These are phyloP conservation scores for Zonotrichia albicollis DNA, from an alignment of 2,797 vertebrate genomes.

Conservation along the genomic window DNA sequence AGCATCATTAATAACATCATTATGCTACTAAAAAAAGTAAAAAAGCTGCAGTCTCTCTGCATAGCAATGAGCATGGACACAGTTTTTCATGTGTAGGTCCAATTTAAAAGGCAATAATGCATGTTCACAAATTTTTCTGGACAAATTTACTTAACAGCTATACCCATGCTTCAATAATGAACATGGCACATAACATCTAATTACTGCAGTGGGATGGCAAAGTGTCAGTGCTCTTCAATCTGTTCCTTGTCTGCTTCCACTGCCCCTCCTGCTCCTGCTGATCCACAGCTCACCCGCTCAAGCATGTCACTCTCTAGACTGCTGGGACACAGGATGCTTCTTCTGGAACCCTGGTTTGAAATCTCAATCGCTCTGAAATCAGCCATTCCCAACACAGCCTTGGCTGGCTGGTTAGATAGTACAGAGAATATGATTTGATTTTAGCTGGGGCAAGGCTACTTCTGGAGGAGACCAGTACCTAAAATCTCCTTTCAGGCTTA, in stretches of 20 bases:
- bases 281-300: accelerated
- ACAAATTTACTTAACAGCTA: neutral
- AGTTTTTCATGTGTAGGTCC: neutral
- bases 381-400: neutral
- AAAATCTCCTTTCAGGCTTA: neutral
- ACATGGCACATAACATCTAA: neutral
- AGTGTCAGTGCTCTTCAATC: neutral
- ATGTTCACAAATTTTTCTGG: neutral
- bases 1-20: neutral
- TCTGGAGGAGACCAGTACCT: neutral
- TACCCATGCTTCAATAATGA: neutral
- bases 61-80: neutral
- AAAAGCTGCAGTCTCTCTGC: neutral
- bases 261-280: neutral
- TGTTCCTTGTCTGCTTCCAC: neutral
- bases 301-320: neutral
- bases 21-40: neutral
- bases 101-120: neutral
- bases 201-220: neutral
- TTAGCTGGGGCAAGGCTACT: neutral
- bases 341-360: neutral
- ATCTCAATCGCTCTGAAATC: neutral
- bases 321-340: neutral
- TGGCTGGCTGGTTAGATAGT: neutral
- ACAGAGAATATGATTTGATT: neutral